phyloP scores from a whole-genome alignment of 2,888 invertebrate genomes.

The Melinopterus prodromus region DNA sequence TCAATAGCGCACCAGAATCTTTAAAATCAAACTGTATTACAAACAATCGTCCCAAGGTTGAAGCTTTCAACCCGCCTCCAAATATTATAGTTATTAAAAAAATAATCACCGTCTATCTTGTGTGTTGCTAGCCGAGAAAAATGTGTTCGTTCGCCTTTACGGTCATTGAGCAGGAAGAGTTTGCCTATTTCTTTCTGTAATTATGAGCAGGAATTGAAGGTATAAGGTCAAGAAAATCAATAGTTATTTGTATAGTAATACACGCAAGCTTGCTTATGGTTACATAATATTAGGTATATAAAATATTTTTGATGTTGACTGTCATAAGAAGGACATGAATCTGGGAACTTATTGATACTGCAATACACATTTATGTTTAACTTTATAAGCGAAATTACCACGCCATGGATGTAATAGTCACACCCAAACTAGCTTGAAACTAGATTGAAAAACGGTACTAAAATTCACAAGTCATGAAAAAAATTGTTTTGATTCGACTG shows the following conservation, averaged over 20 bases:
- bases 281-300: too few species aligned
- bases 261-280: too few species aligned
- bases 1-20: neutral
- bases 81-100: neutral
- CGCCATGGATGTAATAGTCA: neutral
- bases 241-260: too few species aligned
- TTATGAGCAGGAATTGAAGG: neutral
- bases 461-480: neutral
- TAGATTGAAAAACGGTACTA: neutral
- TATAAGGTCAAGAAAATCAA: neutral
- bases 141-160: neutral
- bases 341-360: too few species aligned
- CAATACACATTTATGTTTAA: too few species aligned
- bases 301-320: too few species aligned
- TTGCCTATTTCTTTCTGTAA: neutral
- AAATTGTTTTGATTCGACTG: neutral
- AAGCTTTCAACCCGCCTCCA: neutral
- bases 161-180: neutral
- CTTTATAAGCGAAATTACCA: neutral
- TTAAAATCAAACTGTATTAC: neutral
- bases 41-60: neutral
- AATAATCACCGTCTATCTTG: neutral
- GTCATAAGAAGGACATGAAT: too few species aligned
- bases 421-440: neutral
- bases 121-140: neutral